Evolutionary conservation across 2,113 vertebrate genomes (phyloP), one percentile per base, ranked within the genome.

Genomic region (Muscicapa adusta): DNA sequence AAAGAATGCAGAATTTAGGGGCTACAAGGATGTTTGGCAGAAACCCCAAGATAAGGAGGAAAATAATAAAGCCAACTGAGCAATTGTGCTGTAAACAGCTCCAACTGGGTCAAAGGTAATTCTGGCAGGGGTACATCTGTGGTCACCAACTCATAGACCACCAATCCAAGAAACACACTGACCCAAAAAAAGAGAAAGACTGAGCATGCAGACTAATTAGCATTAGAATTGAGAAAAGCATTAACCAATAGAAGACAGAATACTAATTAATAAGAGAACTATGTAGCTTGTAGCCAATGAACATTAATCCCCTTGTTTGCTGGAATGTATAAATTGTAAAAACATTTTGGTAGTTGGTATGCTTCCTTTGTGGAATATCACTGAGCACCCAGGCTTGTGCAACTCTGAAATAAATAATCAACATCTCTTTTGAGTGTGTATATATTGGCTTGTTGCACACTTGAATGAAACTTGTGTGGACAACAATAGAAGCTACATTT

Each of bases 351-450:
- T 66, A n/a, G 26, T 19, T 58, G 23, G 12, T 66, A 33, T 58
- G 15, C 60, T 66, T 66, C 3, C 6, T 88, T 80, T 73, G 33
- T 66, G 36, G 36, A 51, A 51, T 45, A 28, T 5, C 33, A 38
- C 36, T 24, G 23, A 51, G 36, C 33, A 65, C 7, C 8, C 36
- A 43, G 18, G 43, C 51, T 50, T 66, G 36, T 66, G 36, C 36
- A 51, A 14, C 26, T 88, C 58, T 51, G 36, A 66, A 73, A 38
- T 36, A 66, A 58, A 19, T 43, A 73, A 58, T 73, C 42, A 48
- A 1, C 1, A 1, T n/a, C 28, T 29, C 33, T 66, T 57, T 66
- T 0, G 0, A 38, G 28, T 58, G 31, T 50, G 12, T 51, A 20
- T 38, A n/a, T 73, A 5, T 11, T 45, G 51, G 23, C 28, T 38